Conservation (phyloP, 2,797 vertebrate species). For the Orestias chungarensis region DNA sequence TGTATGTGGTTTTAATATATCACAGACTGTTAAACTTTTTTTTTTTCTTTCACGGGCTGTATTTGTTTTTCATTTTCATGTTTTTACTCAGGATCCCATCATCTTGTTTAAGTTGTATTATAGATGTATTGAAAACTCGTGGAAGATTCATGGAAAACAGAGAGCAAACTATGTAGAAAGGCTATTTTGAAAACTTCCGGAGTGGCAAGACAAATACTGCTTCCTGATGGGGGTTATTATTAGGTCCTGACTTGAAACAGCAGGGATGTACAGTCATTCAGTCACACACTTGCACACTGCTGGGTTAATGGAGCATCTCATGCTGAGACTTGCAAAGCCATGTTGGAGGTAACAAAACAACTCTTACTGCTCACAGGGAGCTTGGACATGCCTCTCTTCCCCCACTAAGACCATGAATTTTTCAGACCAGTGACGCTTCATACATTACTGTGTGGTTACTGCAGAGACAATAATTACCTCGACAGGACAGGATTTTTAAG, state of each 20-base stretch:
- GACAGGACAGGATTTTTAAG: neutral
- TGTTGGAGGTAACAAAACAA: conserved; percentile 60
- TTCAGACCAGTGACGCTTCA: conserved; percentile 16
- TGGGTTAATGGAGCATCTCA: conserved; percentile 70
- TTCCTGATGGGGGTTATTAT: conserved; percentile 52
- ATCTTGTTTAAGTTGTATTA: neutral
- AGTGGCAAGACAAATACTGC: conserved; percentile 28
- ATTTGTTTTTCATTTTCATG: neutral
- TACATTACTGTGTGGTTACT: neutral
- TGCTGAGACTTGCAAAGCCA: conserved; percentile 56
- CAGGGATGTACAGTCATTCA: conserved; percentile 53
- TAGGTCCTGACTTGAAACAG: conserved; percentile 53
- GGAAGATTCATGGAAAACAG: conserved; percentile 43
- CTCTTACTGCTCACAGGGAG: conserved; percentile 35
- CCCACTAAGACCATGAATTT: conserved; percentile 11
- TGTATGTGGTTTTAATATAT: neutral
- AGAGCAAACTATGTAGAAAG: conserved; percentile 18
- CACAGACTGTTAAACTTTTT: neutral
- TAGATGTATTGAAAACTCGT: neutral
- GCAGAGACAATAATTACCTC: conserved; percentile 7
- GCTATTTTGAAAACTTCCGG: conserved; percentile 38
- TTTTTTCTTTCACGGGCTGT: neutral
- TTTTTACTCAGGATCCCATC: neutral
- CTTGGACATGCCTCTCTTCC: conserved; percentile 17
- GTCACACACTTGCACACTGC: conserved; percentile 52